Evolutionary conservation across 2,113 vertebrate species (phyloP).

Genomic region (Scytalopus superciliaris): DNA sequence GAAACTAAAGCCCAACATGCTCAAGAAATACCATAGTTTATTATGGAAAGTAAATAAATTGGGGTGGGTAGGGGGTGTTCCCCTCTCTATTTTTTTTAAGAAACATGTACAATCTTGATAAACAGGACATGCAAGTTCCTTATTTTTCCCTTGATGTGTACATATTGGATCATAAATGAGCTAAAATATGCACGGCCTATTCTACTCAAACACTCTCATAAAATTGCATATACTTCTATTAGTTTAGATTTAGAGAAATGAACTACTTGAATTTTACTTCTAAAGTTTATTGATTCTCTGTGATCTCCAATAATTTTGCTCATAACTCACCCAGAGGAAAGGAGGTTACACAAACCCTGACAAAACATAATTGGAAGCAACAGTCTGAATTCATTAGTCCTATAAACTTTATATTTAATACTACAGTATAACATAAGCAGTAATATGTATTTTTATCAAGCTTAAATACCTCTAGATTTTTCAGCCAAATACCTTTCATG

Average conservation of each 20-base stretch:
- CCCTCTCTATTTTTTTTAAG: neutral
- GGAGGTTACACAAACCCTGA: neutral
- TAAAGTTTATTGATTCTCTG: neutral
- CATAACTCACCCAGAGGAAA: neutral
- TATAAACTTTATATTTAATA: neutral
- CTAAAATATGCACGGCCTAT: neutral
- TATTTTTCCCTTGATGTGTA: neutral
- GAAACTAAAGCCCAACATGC: neutral
- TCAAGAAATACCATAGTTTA: neutral
- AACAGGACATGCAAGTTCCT: neutral
- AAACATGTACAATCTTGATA: neutral
- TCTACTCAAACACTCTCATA: neutral
- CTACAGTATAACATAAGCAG: neutral
- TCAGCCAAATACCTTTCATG: neutral
- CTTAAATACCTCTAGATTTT: neutral
- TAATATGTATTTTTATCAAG: neutral
- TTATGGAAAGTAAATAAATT: neutral
- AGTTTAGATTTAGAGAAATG: neutral
- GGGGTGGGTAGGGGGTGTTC: accelerated
- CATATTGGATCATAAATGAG: neutral
- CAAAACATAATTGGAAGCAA: neutral
- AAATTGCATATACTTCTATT: neutral
- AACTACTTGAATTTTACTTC: neutral
- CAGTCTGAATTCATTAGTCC: neutral
- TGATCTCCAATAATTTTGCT: neutral